Evolutionary conservation across 1,140 invertebrate species (phyloP), one percentile per base, ranked within the genome.

Genomic region (Drosophila hydei): DNA sequence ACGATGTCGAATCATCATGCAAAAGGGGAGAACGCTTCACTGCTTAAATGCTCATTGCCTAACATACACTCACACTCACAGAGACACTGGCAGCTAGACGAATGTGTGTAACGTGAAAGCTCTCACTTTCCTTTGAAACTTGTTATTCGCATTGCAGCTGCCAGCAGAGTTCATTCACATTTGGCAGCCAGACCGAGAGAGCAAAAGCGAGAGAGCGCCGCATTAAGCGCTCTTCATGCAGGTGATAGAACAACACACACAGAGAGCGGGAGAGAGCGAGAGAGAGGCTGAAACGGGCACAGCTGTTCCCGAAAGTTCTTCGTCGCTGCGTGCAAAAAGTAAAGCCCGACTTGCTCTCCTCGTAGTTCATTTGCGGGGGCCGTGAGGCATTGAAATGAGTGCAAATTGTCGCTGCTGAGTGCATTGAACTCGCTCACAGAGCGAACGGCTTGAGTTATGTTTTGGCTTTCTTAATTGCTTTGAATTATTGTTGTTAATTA

Each of bases 51-150:
- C 30, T 42, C 63, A 40, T 59, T 68, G 65, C 48, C 50, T 45
- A 54, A 54, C 55, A 27, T 42, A 67, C 64, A 40, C 48, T 12
- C 43, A 56, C 30, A 45, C 11, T 47, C n/a, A 27, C 27, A 54
- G 2, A 47, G 8, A 54, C 21, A 40, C 14, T 60, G 42, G n/a
- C 38, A 61, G 61, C 63, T 76, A 48, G 48, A 45, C 56, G 14
- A 52, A 16, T 62, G 60, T 61, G 67, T 72, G 45, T 67, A 67
- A 50, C 64, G 68, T 67, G 64, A 87, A 90, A 72, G 89, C 87
- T 90, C 88, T 90, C 88, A 90, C 87, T 90, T 90, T 90, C 87
- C 76, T 90, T 83, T 77, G 62, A 90, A 88, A 90, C 87, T 90
- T 90, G 87, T 90, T 90, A 88, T 89, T 84, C 76, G 79, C 79